phyloP scores from a whole-genome alignment of 2,113 vertebrate genomes.

The Cyphomyrus plagiostoma region DNA sequence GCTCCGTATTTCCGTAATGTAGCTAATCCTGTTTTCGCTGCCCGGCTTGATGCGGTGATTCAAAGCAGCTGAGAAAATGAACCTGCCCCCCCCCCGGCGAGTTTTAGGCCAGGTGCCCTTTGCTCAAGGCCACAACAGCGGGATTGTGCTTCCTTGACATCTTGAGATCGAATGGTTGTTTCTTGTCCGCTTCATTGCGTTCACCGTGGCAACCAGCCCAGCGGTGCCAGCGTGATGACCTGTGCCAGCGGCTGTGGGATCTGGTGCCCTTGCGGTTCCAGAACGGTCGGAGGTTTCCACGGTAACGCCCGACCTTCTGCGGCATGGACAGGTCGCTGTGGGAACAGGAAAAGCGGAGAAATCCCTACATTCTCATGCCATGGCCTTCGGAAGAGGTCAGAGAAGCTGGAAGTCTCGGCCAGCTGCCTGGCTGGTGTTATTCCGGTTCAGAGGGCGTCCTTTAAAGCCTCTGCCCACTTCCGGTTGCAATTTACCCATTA shows the following conservation, averaged over 20 bases:
- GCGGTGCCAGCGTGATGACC: background rate
- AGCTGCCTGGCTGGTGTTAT: background rate
- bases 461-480: background rate
- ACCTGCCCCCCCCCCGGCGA: background rate
- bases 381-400: background rate
- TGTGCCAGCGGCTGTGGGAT: background rate
- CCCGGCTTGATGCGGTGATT: background rate
- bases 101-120: background rate
- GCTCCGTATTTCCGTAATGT: background rate
- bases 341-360: background rate
- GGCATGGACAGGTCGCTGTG: background rate
- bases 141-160: background rate
- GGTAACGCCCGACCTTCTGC: background rate
- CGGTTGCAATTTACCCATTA: background rate
- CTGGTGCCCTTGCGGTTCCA: background rate
- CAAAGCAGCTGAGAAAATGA: background rate
- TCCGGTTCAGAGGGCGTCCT: background rate
- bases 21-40: background rate
- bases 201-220: conserved; percentile 9
- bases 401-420: background rate
- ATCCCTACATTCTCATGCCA: background rate
- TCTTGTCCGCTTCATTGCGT: background rate
- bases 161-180: background rate
- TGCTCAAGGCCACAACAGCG: background rate
- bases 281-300: background rate